phyloP scores from a whole-genome alignment of 2,888 invertebrate genomes.

The Cephus runcator region DNA sequence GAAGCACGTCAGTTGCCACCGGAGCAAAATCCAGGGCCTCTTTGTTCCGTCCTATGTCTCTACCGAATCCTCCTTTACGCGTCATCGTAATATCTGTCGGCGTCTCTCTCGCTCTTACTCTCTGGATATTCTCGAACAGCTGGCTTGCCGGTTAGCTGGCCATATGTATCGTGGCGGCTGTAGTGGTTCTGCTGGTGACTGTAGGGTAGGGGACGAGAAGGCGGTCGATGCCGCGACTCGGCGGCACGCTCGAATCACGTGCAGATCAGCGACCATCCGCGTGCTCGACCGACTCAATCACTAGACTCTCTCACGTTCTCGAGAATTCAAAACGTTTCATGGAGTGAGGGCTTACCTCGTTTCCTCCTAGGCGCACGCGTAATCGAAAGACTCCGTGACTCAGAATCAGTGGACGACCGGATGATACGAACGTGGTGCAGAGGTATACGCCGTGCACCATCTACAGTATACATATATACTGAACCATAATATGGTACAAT shows the following conservation, averaged over 20 bases:
- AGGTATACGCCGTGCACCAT: background rate
- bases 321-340: background rate
- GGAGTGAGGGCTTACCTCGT: constrained; percentile 1
- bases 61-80: background rate
- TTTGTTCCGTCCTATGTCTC: background rate
- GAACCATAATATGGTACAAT: background rate
- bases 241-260: constrained; percentile 58
- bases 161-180: background rate
- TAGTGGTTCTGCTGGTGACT: background rate
- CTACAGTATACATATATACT: background rate
- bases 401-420: background rate
- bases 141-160: background rate
- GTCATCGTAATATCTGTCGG: background rate
- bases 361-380: background rate
- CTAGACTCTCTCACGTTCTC: constrained; percentile 27
- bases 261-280: constrained; percentile 62
- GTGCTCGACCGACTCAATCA: constrained; percentile 49
- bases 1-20: background rate
- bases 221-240: constrained; percentile 58
- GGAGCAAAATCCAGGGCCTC: background rate
- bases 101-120: background rate
- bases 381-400: constrained; percentile 1
- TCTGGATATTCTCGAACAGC: background rate
- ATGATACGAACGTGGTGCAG: background rate
- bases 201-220: constrained; percentile 34